Evolutionary conservation across 2,113 vertebrate species (phyloP), one percentile per base, ranked within the genome.

Genomic region (Podarcis cretensis): DNA sequence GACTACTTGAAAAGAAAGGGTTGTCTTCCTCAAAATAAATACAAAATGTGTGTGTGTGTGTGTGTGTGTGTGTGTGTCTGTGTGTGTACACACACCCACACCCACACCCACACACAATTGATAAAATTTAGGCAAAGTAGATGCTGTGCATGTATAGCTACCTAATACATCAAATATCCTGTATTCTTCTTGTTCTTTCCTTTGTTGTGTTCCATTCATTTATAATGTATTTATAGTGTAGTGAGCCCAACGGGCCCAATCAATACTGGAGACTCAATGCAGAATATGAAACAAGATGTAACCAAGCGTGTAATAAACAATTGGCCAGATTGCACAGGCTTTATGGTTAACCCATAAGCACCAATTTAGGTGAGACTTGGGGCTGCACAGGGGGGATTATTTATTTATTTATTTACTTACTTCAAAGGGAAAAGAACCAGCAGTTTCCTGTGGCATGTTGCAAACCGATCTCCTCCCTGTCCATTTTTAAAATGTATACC

Each of bases 231-330:
- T 83, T 78, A 25, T 77, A 83, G 48, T 90, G 65, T 69, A 68
- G 43, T 87, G 65, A 78, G 66, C n/a, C 85, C 66, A 81, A 84
- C 71, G 88, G 76, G 66, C 54, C 32, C 75, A 87, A 40, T 87
- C 80, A 83, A 83, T 90, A 78, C 69, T 43, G 37, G 35, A 71
- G 65, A 69, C 43, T 87, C 65, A 6, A 35, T 87, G 74, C 68
- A 69, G 81, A 83, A 87, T 90, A 71, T 79, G 81, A 87, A 86
- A 83, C 48, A 78, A 59, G 65, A 83, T 87, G 71, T 65, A 90
- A 71, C 43, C 84, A 86, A 68, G 27, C 27, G 30, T 78, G 27
- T 87, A 77, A 83, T 69, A 69, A 86, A 83, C 79, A 57, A 32
- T 86, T 68, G 80, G 63, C 48, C 27, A 63, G n/a, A 87, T 83